Evolutionary conservation across 1,140 invertebrate species (phyloP).

Genomic region (Eufriesea mexicana): DNA sequence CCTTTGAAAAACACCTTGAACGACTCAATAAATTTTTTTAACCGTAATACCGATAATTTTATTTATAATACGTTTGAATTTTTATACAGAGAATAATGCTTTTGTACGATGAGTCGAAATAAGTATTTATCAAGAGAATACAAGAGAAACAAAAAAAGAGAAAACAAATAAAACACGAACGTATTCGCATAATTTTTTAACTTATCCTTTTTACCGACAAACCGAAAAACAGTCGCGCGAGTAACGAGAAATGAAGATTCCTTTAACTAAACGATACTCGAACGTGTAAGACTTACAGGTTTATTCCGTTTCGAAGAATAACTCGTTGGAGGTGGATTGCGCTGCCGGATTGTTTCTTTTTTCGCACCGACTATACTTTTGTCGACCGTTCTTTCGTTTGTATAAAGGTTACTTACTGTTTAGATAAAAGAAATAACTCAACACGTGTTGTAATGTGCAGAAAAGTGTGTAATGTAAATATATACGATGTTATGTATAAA

Average conservation of each 20-base stretch:
- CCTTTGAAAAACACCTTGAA: slow-evolving; percentile 15
- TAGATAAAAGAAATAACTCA: neutral
- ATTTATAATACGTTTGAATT: slow-evolving; percentile 65
- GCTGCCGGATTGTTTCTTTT: neutral
- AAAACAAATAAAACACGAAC: slow-evolving; percentile 41
- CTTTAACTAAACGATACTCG: no score
- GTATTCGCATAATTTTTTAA: slow-evolving; percentile 34
- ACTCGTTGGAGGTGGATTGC: neutral
- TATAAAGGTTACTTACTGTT: neutral
- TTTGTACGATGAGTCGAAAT: slow-evolving; percentile 64
- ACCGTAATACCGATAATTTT: slow-evolving; percentile 55
- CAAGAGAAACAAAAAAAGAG: slow-evolving; percentile 9
- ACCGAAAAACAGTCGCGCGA: slow-evolving; percentile 3
- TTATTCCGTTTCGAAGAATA: neutral
- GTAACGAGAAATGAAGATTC: slow-evolving; percentile 16
- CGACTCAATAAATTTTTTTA: slow-evolving; percentile 23
- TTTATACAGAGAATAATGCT: slow-evolving; percentile 62
- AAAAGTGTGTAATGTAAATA: slow-evolving; percentile 35
- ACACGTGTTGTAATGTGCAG: slow-evolving; percentile 15
- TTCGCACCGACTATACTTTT: no score
- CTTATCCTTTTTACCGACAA: slow-evolving; percentile 27
- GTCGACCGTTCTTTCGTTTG: slow-evolving; percentile 11
- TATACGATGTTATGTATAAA: slow-evolving; percentile 36
- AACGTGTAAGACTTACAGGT: neutral
- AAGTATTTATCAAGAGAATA: slow-evolving; percentile 49